Conservation (phyloP, 2,113 vertebrate species). For the Apodemus speciosus region DNA sequence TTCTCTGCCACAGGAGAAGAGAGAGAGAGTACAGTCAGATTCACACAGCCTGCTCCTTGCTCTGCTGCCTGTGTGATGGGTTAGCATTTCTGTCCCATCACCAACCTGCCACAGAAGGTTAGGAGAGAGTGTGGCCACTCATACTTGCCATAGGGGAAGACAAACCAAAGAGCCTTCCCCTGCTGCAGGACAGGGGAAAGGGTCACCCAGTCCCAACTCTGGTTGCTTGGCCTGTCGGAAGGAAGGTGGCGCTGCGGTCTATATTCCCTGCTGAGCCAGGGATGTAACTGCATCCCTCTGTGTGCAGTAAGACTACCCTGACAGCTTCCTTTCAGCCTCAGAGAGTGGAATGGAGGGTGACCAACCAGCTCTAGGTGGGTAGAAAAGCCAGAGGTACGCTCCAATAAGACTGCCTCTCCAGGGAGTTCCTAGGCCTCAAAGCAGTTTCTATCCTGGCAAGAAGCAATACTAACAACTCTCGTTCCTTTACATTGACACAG, state of each 20-base stretch:
- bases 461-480: not conserved
- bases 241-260: not conserved
- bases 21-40: not conserved
- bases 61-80: not conserved
- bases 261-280: not conserved
- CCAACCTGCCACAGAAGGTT: not conserved
- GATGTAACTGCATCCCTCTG: constrained; percentile 52
- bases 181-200: not conserved
- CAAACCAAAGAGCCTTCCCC: constrained; percentile 18
- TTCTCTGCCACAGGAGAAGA: constrained; percentile 88
- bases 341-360: not conserved
- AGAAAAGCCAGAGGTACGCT: not conserved
- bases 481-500: not conserved
- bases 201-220: not conserved
- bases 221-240: not conserved
- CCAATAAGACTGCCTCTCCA: not conserved
- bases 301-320: not conserved
- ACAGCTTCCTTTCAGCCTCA: not conserved
- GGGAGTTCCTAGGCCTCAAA: not conserved
- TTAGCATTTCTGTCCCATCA: not conserved
- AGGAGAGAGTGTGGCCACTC: not conserved
- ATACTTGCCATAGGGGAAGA: not conserved
- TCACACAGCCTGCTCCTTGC: not conserved
- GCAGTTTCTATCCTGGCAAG: not conserved
- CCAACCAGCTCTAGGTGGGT: not conserved